Percentiles rank a stretch among this genome's conserved stretches.
phyloP scores from a whole-genome alignment of 92 coral and sea anemone genomes.

The Palythoa caribaeorum region DNA sequence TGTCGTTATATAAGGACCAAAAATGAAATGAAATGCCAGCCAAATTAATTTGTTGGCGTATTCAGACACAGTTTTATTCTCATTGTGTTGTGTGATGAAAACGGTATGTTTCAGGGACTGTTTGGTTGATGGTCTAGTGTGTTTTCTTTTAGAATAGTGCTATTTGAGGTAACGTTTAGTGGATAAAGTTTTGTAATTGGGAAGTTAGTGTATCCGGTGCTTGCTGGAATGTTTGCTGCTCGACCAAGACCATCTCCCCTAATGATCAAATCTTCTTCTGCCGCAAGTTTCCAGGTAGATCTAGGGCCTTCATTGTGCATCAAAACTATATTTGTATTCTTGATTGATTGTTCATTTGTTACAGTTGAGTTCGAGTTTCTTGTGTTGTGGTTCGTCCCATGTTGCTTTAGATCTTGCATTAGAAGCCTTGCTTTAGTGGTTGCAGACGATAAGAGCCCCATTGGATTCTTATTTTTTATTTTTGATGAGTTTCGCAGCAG shows the following conservation, averaged over 20 bases:
- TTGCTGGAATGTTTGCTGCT: slow-evolving; percentile 62
- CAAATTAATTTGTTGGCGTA: too few relatives aligned
- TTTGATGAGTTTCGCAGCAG: slow-evolving; percentile 46
- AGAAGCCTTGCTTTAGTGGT: background rate
- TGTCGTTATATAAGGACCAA: too few relatives aligned
- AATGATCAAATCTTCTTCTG: slow-evolving; percentile 50
- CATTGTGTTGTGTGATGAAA: too few relatives aligned
- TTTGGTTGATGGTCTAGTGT: background rate
- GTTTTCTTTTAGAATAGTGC: slow-evolving; percentile 4
- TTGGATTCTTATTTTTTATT: slow-evolving; percentile 35
- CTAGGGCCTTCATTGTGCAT: slow-evolving; percentile 60
- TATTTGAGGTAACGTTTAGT: slow-evolving; percentile 46
- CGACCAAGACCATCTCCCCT: slow-evolving; percentile 67
- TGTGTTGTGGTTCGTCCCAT: too few relatives aligned
- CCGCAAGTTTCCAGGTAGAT: slow-evolving; percentile 62
- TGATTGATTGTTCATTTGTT: slow-evolving; percentile 34
- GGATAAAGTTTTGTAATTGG: slow-evolving; percentile 65
- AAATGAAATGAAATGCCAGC: too few relatives aligned
- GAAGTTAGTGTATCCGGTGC: slow-evolving; percentile 53
- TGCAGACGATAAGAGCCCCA: slow-evolving; percentile 52
- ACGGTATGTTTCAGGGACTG: background rate
- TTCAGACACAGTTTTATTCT: too few relatives aligned
- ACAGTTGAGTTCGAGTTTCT: slow-evolving; percentile 29
- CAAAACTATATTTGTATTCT: slow-evolving; percentile 48
- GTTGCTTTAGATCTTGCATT: too few relatives aligned